Evolutionary conservation across 2,113 vertebrate species (phyloP), one percentile per base, ranked within the genome.

Genomic region (Turnix velox): DNA sequence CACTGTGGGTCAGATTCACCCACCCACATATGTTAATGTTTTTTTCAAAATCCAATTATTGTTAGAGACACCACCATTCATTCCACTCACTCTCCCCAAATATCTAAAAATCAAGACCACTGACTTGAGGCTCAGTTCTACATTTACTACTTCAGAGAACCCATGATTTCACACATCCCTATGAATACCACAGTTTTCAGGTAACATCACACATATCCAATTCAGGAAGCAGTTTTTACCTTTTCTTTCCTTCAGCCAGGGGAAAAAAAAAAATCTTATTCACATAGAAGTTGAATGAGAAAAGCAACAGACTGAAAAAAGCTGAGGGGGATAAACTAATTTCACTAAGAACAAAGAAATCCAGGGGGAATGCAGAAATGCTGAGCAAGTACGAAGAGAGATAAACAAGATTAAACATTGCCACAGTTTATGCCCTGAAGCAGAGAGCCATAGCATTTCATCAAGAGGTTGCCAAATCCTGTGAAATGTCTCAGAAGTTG

Each of bases 271-370:
- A 28, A 33, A 39, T 28, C 19, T 87, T 75, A 75, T 54, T 76
- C 52, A 57, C 52, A 63, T 66, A 33, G 48, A 88, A 88, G 69
- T 3, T 22, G 46, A 66, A 86, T 19, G 15, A 93, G 33, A 89
- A 83, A 75, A 72, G 30, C 37, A 75, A 24, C 12, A 69, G 67
- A 52, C 46, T 51, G 72, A 40, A 61, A 82, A 52, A 95, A 79
- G 39, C 72, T 48, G 39, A 72, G 31, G 31, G 46, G 14, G 12
- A 80, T 67, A 87, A 88, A 81, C 68, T 68, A 68, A 86, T 82
- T 77, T 85, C 31, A 30, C 45, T 68, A 69, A 82, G 62, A 89
- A 75, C 67, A 71, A 72, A 71, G 77, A 75, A 93, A 57, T 76
- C 58, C 42, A 48, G 10, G 12, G 69, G 37, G 57, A 92, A 10